Conservation (phyloP, 2,797 vertebrate genomes). For the Adelosebastes latens region DNA sequence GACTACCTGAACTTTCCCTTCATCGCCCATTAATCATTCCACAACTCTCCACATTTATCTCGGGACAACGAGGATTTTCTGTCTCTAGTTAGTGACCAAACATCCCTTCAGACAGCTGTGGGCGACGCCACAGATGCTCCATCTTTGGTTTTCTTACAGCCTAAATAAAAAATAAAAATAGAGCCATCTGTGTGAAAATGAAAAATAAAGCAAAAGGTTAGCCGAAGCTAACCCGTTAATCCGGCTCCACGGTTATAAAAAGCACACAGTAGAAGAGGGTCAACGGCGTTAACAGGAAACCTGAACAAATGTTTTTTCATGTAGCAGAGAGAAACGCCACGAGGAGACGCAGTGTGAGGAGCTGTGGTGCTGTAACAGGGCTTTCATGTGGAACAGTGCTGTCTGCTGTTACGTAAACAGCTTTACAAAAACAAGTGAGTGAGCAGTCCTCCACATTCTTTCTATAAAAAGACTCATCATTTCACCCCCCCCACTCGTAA, state of each 20-base stretch:
- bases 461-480: slow-evolving; percentile 67
- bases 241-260: neutral
- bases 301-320: slow-evolving; percentile 16
- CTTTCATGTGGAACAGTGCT: slow-evolving; percentile 45
- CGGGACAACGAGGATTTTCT: neutral
- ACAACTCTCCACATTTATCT: no score
- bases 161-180: neutral
- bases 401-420: slow-evolving; percentile 68
- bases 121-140: neutral
- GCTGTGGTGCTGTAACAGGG: slow-evolving; percentile 50
- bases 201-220: slow-evolving; percentile 2
- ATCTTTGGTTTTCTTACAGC: neutral
- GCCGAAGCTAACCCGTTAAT: neutral
- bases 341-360: neutral
- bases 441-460: slow-evolving; percentile 60
- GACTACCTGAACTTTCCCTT: no score
- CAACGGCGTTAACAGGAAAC: neutral
- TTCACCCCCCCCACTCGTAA: slow-evolving; percentile 43
- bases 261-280: neutral
- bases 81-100: neutral
- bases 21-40: no score
- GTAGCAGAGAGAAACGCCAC: slow-evolving; percentile 8
- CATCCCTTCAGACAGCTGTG: neutral
- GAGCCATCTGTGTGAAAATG: neutral
- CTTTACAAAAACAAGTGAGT: slow-evolving; percentile 54